Base-by-base conservation (phyloP, 2,888 invertebrate species). In the Andrena hattorfiana region DNA sequence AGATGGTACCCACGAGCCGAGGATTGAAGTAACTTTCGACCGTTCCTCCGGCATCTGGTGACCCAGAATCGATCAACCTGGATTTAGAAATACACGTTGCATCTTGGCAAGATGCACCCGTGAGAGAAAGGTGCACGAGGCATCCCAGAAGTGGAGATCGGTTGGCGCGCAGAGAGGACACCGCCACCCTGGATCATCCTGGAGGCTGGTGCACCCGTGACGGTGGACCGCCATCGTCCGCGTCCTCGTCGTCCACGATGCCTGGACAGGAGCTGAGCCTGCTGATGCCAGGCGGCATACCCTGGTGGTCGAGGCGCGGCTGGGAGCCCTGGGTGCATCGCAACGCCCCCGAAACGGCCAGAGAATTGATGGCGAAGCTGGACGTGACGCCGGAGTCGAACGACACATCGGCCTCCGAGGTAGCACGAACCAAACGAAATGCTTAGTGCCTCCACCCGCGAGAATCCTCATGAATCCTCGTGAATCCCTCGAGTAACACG, bases 381-480 rank as follows among this genome's bases (percentile, higher is more conserved):
- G 90, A 91, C 69, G 90, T 91, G 66, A 93, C 92, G 13, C 92
- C 93, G 48, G 93, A 93, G 76, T 92, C 91, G 74, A 91, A 92
- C 68, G 87, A 72, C 62, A 83, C 84, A 70, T 91, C 91, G 71
- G 84, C 83, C n/a, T 86, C 89, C 78, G 93, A 93, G 92, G 91
- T 93, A 91, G 87, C 83, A 80, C 32, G 81, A 83, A 79, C 67
- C 70, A 77, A 71, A 62, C 74, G 30, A 85, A 60, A 78, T 23
- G 35, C 49, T 64, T 69, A 16, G 16, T 42, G 5, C 42, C 16
- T 60, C 68, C 16, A 10, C n/a, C 51, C 54, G 10, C 3, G 16
- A 26, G 68, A 60, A 13, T 35, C 7, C 62, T 32, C 62, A 51
- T 71, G 10, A 8, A 63, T 26, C 67, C 42, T 10, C 23, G 64